Evolutionary conservation across 1,140 invertebrate genomes (phyloP).

Genomic region (Muscidifurax raptorellus): DNA sequence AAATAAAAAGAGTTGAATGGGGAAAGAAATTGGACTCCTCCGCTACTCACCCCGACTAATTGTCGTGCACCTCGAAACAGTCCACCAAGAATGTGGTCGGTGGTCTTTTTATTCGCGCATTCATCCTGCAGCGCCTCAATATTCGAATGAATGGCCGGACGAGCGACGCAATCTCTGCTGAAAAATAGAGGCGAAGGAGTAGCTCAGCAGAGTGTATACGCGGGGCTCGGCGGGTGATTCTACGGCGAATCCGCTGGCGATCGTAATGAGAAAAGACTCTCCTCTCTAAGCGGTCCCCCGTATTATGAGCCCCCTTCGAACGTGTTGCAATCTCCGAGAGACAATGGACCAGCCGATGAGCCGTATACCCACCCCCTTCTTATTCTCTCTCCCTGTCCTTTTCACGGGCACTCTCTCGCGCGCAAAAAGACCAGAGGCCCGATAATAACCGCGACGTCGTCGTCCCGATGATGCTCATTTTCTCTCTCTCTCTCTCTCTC

Average conservation of each 20-base stretch:
- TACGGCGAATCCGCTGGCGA: constrained; percentile 45
- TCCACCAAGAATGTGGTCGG: neutral
- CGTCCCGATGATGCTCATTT: constrained; percentile 46
- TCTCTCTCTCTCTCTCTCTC: constrained; percentile 44
- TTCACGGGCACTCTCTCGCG: constrained; percentile 11
- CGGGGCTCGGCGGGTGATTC: constrained; percentile 26
- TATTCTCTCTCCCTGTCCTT: constrained; percentile 11
- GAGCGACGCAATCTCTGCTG: constrained; percentile 17
- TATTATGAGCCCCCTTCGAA: constrained; percentile 69
- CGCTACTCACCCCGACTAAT: neutral
- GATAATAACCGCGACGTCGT: constrained; percentile 70
- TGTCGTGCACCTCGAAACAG: neutral
- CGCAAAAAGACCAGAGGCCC: constrained; percentile 68
- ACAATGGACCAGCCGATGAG: constrained; percentile 68
- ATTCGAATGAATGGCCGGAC: constrained; percentile 36
- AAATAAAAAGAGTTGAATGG: neutral
- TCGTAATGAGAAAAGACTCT: constrained; percentile 51
- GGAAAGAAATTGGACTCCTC: neutral
- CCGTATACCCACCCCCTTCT: constrained; percentile 44
- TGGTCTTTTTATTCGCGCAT: neutral
- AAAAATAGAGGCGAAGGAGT: neutral
- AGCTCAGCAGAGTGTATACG: neutral
- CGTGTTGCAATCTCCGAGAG: constrained; percentile 73
- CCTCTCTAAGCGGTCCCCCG: constrained; percentile 58
- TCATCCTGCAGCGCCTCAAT: constrained; percentile 21